Base-by-base conservation (phyloP, 1,140 invertebrate genomes). In the Lepidostoma basale region DNA sequence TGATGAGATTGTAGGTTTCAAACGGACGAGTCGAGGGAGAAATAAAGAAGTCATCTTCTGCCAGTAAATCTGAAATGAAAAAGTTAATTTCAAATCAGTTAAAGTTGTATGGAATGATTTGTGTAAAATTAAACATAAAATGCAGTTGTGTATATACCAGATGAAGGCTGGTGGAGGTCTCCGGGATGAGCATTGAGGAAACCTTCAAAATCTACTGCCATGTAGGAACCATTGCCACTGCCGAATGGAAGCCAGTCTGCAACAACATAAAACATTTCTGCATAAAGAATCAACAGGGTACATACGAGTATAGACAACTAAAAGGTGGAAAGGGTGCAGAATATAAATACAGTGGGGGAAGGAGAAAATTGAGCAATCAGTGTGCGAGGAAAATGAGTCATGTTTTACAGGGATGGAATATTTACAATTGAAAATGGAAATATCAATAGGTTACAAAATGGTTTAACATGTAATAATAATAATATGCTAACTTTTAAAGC, bases 11-110 rank as follows among this genome's bases (percentile, higher is more conserved):
- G 54, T 88, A 85, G 23, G 80, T 80, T 75, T 90, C 87, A 77
- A 90, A 90, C 0, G 89, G 89, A 59, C 87, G 84, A 70, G 86
- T 85, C 16, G 89, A 89, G 69, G 88, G 88, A 63, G 87, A 89
- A 60, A 90, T 88, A 77, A 87, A 90, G 77, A 90, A 90, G 71
- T 90, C 88, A 67, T 89, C 87, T 62, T 86, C 86, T 65, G 76
- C 74, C 75, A 81, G 73, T 20, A 72, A 18, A 49, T 67, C 67
- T 72, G 40, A 58, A 72, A 68, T 5, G n/a, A n/a, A n/a, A n/a
- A n/a, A n/a, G n/a, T n/a, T n/a, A 0, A 39, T 60, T 26, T 3
- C 6, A 28, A 28, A 25, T 23, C 22, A 49, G 4, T 23, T 45
- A 36, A 36, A 2, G 1, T 45, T 45, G 8, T 45, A n/a, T 2